Percentiles rank a stretch among this genome's conserved stretches.
phyloP scores from a whole-genome alignment of 2,797 vertebrate genomes.

The Delichon dasypus region DNA sequence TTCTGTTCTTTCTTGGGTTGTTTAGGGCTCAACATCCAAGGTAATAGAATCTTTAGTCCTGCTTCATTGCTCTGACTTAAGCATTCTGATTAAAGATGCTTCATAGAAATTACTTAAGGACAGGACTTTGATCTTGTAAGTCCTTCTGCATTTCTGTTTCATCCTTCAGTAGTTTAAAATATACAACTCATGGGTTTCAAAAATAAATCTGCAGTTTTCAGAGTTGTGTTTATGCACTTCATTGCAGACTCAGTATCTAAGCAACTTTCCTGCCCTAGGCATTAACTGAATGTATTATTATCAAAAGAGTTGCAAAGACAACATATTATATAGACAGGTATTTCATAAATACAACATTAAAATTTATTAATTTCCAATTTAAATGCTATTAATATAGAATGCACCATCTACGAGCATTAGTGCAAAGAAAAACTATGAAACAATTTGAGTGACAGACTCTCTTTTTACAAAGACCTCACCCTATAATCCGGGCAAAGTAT shows the following conservation, averaged over 20 bases:
- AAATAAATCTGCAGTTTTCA: neutral
- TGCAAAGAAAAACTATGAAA: neutral
- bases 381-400: neutral
- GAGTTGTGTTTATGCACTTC: neutral
- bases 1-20: neutral
- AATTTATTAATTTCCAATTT: neutral
- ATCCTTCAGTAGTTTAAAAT: neutral
- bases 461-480: slow-evolving; percentile 76
- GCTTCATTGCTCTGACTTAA: neutral
- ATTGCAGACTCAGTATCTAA: neutral
- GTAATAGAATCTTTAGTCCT: neutral
- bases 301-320: neutral
- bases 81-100: neutral
- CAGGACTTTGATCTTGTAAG: neutral
- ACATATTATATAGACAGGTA: rapidly evolving
- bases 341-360: neutral
- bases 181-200: neutral
- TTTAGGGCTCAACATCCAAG: neutral
- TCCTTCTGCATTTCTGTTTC: neutral
- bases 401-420: neutral
- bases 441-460: neutral
- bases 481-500: slow-evolving; percentile 94
- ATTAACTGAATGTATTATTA: neutral
- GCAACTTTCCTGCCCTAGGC: neutral
- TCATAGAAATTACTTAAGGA: neutral